Conservation (phyloP, 2,113 vertebrate genomes). For the Psettodes erumei region DNA sequence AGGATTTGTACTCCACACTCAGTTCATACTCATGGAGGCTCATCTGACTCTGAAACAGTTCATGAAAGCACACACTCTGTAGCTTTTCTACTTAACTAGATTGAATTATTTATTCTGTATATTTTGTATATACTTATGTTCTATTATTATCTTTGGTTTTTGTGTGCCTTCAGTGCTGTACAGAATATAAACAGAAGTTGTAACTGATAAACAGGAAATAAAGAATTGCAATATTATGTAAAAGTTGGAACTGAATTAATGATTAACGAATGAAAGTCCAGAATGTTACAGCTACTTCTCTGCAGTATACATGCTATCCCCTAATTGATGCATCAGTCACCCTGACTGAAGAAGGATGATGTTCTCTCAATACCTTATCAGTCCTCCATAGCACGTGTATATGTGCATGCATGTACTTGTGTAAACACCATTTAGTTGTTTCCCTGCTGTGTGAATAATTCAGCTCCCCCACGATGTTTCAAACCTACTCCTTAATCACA, state of each 20-base stretch:
- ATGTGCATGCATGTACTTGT: conserved; percentile 30
- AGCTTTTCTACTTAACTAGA: conserved; percentile 89
- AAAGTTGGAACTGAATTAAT: conserved; percentile 22
- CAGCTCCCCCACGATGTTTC: conserved; percentile 44
- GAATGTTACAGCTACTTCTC: not conserved
- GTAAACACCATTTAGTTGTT: conserved; percentile 45
- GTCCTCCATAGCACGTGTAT: conserved; percentile 17
- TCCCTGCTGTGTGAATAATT: conserved; percentile 68
- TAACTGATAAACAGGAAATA: conserved; percentile 80
- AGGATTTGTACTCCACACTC: conserved; percentile 27
- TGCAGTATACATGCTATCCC: not conserved
- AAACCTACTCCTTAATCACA: conserved; percentile 71
- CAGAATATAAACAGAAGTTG: conserved; percentile 82
- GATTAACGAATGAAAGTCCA: not conserved
- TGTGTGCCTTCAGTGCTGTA: conserved; percentile 91
- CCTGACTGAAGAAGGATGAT: not conserved
- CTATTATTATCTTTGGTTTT: conserved; percentile 82
- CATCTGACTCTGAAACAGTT: conserved; percentile 64
- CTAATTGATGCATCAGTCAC: conserved; percentile 32
- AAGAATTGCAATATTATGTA: conserved; percentile 69
- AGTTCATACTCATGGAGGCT: conserved; percentile 28
- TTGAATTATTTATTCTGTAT: conserved; percentile 97
- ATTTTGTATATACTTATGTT: conserved; percentile 89
- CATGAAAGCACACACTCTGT: conserved; percentile 79
- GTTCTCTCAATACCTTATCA: conserved; percentile 7